Evolutionary conservation across 1,140 invertebrate species (phyloP), one percentile per base, ranked within the genome.

Genomic region (Muscidifurax raptorellus): DNA sequence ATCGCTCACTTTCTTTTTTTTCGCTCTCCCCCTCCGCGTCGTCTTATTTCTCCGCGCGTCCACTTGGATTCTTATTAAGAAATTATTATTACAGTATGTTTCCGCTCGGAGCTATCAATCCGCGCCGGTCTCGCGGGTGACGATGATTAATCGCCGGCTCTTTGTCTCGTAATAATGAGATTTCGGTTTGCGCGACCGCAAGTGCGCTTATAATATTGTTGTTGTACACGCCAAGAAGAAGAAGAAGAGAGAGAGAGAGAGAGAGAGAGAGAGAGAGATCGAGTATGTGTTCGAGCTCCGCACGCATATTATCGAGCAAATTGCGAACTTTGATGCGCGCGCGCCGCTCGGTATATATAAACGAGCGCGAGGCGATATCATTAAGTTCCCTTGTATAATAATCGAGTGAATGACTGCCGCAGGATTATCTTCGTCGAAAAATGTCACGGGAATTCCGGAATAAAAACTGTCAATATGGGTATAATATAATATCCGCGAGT

Each of bases 131-230:
- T 76, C 71, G 83, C 80, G 85, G 82, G 77, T 89, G 88, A 90
- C 86, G 88, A 90, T 90, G 90, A 90, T 90, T 90, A 89, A 90
- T 90, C 89, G 87, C 86, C 82, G 72, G 74, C 86, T 87, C 89
- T 90, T 90, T 90, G 90, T 90, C 88, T 90, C 88, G 86, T 86
- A 85, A 87, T 90, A 90, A 90, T 90, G 90, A 90, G 90, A 90
- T 90, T 90, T 90, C 84, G 87, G 87, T 87, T 89, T 89, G 88
- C 88, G 86, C 88, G 86, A 47, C 75, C 86, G 87, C 82, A 83
- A 83, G 87, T 83, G 85, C 81, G 22, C 52, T n/a, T 59, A 59
- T n/a, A 18, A 59, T n/a, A 18, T n/a, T 59, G 52, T 59, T 59
- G 22, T 59, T 22, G 10, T 13, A 18, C 15, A 3, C 2, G 44